Conservation (phyloP, 2,113 vertebrate genomes). For the Hucho hucho region DNA sequence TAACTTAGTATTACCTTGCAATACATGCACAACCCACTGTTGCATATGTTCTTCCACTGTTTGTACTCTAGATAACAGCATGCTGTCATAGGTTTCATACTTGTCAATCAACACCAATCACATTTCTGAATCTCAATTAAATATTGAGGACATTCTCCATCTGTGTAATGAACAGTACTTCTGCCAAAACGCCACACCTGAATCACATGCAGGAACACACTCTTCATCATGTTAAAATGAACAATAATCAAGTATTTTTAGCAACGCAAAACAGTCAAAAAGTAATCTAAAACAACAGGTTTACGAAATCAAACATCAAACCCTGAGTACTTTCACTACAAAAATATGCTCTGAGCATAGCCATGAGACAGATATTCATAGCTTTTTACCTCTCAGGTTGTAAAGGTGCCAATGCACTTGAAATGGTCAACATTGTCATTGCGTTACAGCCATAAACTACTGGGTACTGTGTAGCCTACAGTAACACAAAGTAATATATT, state of each 20-base stretch:
- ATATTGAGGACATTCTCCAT: too few relatives aligned
- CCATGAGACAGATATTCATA: background rate
- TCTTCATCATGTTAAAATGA: background rate
- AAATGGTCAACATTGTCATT: background rate
- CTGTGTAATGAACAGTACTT: too few relatives aligned
- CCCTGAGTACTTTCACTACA: constrained; percentile 57
- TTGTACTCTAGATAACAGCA: background rate
- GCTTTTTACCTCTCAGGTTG: background rate
- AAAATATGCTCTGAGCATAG: background rate
- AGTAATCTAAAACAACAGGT: background rate
- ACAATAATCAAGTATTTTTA: background rate
- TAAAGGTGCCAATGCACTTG: too few relatives aligned
- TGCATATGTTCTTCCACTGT: too few relatives aligned
- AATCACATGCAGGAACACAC: background rate
- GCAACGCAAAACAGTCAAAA: background rate
- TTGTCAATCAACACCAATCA: background rate
- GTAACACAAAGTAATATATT: too few relatives aligned
- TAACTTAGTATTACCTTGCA: too few relatives aligned
- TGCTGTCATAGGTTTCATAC: background rate
- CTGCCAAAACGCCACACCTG: background rate
- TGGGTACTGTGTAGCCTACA: background rate
- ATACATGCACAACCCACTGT: too few relatives aligned
- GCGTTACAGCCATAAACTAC: background rate
- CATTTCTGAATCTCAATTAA: background rate
- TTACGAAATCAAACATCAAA: constrained; percentile 20